These are phyloP conservation scores for Hormaphis cornu DNA, from an alignment of 1,140 invertebrate genomes.

Conservation along the genomic window DNA sequence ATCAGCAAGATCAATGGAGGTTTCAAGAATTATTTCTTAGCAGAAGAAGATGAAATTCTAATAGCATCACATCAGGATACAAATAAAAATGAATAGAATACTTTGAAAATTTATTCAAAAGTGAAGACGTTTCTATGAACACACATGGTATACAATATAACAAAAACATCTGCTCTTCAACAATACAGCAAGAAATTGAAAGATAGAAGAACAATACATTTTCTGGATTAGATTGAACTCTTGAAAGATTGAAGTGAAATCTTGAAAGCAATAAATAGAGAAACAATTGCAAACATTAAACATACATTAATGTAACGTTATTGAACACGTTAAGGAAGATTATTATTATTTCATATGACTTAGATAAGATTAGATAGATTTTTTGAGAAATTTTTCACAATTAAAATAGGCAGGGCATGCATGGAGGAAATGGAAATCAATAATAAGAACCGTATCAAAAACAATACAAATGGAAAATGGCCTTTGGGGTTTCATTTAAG, in stretches of 20 bases:
- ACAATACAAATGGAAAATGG: too few species aligned
- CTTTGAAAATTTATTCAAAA: not conserved
- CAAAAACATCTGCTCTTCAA: not conserved
- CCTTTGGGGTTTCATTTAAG: too few species aligned
- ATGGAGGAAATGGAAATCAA: too few species aligned
- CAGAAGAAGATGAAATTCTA: not conserved
- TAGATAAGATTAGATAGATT: too few species aligned
- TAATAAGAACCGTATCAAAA: too few species aligned
- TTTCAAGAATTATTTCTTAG: slow-evolving; percentile 9
- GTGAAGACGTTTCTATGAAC: not conserved
- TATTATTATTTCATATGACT: too few species aligned
- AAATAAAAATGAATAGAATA: not conserved
- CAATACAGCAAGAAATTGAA: not conserved
- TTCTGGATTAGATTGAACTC: not conserved
- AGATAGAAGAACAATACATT: not conserved
- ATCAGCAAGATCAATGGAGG: not conserved
- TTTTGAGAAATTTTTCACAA: too few species aligned
- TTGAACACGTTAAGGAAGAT: not conserved
- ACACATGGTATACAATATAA: not conserved
- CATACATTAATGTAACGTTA: not conserved
- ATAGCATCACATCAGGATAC: not conserved
- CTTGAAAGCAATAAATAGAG: not conserved
- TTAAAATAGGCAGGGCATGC: too few species aligned
- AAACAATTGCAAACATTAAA: not conserved
- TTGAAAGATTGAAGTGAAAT: not conserved